Evolutionary conservation across 1,140 invertebrate species (phyloP), one percentile per base, ranked within the genome.

Genomic region (Nephotettix cincticeps): DNA sequence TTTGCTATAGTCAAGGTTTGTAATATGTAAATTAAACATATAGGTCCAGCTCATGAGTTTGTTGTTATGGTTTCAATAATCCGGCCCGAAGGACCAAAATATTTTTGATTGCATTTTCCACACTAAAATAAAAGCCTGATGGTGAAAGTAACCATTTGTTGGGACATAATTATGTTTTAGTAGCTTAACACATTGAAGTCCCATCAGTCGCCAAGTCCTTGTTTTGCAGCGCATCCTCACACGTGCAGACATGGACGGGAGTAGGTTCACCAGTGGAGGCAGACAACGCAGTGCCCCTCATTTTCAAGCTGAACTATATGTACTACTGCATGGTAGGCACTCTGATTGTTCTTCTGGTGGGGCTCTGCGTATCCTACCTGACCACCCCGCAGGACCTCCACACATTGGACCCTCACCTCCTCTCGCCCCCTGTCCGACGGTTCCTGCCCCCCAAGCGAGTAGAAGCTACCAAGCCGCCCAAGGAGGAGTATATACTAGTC

Each of bases 271-370:
- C 45, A 17, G 65, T 68, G 4, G 40, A 14, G 25, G 36, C 40
- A 9, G 80, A 80, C 0, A 74, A 83, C n/a, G 81, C 91, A 29
- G 92, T 92, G 77, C 88, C 89, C 0, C 77, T 91, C 28, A 32
- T 64, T 14, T 91, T 91, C 80, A 85, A 88, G 19, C 75, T 92
- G 25, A 91, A 89, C 0, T 91, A 90, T 77, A 87, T 90, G 76
- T 91, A 93, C 76, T 89, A 91, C 63, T 89, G 89, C 1, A 78
- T 89, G 29, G 82, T 88, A 70, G 91, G 88, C 4, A 83, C 84
- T 9, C 69, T 84, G 1, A 83, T 86, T 0, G 87, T 90, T 0
- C 77, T 92, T 21, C 70, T 88, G 1, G 85, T 92, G 1, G 92
- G 91, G 1, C 79, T 86, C 1, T 72, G 89, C n/a, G 86, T 90